Conservation (phyloP, 2,113 vertebrate species). For the Sinosuthora webbiana region DNA sequence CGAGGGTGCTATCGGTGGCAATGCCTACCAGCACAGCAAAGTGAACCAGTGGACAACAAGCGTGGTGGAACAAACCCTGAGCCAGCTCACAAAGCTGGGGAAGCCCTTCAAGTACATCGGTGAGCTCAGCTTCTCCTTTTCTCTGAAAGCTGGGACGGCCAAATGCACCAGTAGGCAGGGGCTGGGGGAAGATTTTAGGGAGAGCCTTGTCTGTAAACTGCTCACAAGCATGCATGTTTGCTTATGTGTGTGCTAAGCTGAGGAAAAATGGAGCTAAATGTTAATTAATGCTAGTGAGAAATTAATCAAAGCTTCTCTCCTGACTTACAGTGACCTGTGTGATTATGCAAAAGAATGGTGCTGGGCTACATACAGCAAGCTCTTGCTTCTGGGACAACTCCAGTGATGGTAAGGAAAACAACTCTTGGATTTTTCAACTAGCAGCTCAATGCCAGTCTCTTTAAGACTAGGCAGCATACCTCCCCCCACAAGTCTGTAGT, state of each 20-base stretch:
- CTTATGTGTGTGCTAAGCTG: background rate
- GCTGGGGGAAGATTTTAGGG: background rate
- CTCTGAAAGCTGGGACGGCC: background rate
- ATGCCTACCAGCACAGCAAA: conserved; percentile 88
- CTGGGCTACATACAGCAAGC: conserved; percentile 90
- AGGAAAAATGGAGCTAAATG: background rate
- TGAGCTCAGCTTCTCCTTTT: conserved; percentile 39
- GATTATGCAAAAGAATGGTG: conserved; percentile 97
- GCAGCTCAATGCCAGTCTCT: background rate
- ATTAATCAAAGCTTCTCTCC: conserved; percentile 3
- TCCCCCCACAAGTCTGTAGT: background rate
- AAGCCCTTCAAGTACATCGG: conserved; percentile 97
- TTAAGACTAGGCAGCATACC: background rate
- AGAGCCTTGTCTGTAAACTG: background rate
- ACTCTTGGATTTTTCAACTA: background rate
- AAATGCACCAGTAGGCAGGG: background rate
- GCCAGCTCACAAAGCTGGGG: conserved; percentile 91
- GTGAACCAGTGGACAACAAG: conserved; percentile 91
- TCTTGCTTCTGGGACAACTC: conserved; percentile 95
- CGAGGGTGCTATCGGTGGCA: conserved; percentile 86
- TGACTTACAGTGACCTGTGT: conserved; percentile 85
- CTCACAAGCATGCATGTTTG: background rate
- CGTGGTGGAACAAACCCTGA: conserved; percentile 89
- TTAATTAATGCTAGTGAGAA: background rate
- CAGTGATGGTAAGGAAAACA: conserved; percentile 85